Conservation (phyloP, 2,888 invertebrate genomes). For the Hydrotaea diabolus region DNA sequence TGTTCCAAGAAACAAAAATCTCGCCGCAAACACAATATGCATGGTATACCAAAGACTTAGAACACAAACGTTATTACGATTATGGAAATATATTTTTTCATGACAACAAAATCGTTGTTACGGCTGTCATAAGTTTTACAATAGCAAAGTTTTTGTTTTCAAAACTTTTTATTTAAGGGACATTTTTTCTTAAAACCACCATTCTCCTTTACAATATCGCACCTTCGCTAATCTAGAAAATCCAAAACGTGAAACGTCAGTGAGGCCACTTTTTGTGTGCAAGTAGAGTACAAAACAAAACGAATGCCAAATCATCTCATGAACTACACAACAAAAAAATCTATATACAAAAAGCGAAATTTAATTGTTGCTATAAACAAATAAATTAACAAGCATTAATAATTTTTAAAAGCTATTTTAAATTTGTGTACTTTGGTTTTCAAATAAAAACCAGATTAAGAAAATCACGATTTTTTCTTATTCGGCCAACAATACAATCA, state of each 20-base stretch:
- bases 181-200: neutral
- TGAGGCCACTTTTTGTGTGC: slow-evolving; percentile 25
- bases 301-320: slow-evolving; percentile 13
- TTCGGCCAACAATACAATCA: neutral
- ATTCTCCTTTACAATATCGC: slow-evolving; percentile 1
- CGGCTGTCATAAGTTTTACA: neutral
- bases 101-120: no score
- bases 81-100: neutral
- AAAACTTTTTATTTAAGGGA: neutral
- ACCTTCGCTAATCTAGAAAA: neutral
- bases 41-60: neutral
- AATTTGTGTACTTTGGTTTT: slow-evolving; percentile 27
- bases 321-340: neutral
- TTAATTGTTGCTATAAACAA: slow-evolving; percentile 38
- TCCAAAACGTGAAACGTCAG: slow-evolving; percentile 35
- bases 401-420: slow-evolving; percentile 30
- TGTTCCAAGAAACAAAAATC: no score
- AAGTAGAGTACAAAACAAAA: slow-evolving; percentile 23
- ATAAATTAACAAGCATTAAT: slow-evolving; percentile 55
- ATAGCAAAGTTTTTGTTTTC: neutral
- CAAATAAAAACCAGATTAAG: slow-evolving; percentile 51
- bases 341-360: slow-evolving; percentile 34
- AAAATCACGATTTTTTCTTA: slow-evolving; percentile 55
- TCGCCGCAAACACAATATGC: no score
- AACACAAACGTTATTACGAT: neutral